Evolutionary conservation across 1,140 invertebrate species (phyloP), one percentile per base, ranked within the genome.

Genomic region (Lepidurus arcticus): DNA sequence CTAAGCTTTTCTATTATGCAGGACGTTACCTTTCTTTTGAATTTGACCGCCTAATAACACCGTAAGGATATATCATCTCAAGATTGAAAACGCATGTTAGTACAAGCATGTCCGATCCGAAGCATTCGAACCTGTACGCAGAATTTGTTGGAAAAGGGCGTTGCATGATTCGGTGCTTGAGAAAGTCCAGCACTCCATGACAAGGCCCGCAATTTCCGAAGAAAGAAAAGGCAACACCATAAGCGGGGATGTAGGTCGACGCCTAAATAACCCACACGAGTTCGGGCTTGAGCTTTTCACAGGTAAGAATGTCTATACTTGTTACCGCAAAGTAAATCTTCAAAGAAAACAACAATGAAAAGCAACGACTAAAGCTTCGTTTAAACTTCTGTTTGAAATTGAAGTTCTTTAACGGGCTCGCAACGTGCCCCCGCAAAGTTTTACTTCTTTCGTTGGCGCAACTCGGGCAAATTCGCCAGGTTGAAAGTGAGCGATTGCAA

Each of bases 161-260:
- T 65, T 65, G 53, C 53, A 21, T 65, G 53, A 65, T n/a, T 65
- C 16, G 16, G 53, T 65, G 53, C 53, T 65, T 65, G 53, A 65
- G 53, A 65, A 65, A 65, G 53, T 65, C 53, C 53, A 65, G 53
- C 53, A 65, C 53, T 65, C 53, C 53, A 65, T 65, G 53, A 65
- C 8, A 65, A 65, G 53, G 53, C 9, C 13, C 53, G 16, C 9
- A n/a, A 7, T 13, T 16, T 65, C 2, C 53, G 53, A 65, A 65
- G 16, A 13, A 65, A 65, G 16, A 65, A 65, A 21, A 65, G 53
- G 13, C 53, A 65, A 65, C 13, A 21, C 53, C 53, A 65, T 16
- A 65, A 65, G 53, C 53, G 53, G 13, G 53, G 53, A 65, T 65
- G 53, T 65, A 65, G 53, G 53, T 65, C 53, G 53, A 65, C 53